Evolutionary conservation across 1,140 invertebrate genomes (phyloP).

Genomic region (Hormaphis cornu): DNA sequence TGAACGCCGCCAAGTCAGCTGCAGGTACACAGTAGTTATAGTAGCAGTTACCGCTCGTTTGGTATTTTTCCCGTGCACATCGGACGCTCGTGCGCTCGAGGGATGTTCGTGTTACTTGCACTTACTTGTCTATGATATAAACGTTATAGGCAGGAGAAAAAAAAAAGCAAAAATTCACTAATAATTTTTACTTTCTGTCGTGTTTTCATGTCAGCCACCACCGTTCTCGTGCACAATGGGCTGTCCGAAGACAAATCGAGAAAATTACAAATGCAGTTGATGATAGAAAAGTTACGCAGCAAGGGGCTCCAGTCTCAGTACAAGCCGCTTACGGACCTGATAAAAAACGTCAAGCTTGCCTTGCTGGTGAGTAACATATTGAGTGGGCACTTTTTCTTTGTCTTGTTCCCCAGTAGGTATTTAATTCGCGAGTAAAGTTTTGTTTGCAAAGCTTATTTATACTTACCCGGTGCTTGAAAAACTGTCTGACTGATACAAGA

Average conservation of each 20-base stretch:
- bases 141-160: too few relatives aligned
- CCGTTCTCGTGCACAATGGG: constrained; percentile 17
- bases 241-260: constrained; percentile 36
- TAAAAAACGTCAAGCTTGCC: constrained; percentile 72
- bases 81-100: not conserved
- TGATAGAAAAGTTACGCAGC: constrained; percentile 79
- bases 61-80: not conserved
- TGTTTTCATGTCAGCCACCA: not conserved
- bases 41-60: too few relatives aligned
- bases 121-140: too few relatives aligned
- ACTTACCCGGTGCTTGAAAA: too few relatives aligned
- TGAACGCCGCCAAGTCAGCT: constrained; percentile 19
- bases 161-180: too few relatives aligned
- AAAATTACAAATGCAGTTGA: constrained; percentile 53
- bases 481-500: too few relatives aligned
- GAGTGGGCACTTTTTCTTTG: not conserved
- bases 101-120: not conserved
- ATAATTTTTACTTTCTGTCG: too few relatives aligned
- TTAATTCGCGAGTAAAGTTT: too few relatives aligned
- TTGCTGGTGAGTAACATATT: constrained; percentile 57
- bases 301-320: constrained; percentile 54
- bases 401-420: too few relatives aligned
- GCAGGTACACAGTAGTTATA: not conserved
- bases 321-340: constrained; percentile 70
- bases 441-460: too few relatives aligned